phyloP scores from a whole-genome alignment of 2,888 invertebrate species.

The Phytoseiulus persimilis region DNA sequence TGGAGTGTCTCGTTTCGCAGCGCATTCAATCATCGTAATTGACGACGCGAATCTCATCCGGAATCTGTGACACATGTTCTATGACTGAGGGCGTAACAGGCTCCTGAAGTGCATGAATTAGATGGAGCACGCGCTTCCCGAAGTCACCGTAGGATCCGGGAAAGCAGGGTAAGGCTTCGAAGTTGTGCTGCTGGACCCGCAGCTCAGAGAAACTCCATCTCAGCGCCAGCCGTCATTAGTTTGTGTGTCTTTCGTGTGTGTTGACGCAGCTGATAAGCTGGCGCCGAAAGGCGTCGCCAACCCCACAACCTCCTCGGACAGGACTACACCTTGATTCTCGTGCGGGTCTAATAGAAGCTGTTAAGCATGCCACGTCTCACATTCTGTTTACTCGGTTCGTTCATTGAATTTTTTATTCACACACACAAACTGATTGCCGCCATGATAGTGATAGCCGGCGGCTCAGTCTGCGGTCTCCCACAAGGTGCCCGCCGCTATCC shows the following conservation, averaged over 20 bases:
- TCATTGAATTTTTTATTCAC: neutral
- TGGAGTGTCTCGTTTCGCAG: neutral
- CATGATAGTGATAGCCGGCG: neutral
- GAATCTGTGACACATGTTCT: neutral
- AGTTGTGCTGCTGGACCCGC: neutral
- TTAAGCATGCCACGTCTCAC: neutral
- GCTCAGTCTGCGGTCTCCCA: neutral
- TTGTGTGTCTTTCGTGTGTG: neutral
- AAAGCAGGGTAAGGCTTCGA: neutral
- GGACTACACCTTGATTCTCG: neutral
- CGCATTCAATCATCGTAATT: neutral
- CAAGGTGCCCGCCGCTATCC: too few species aligned
- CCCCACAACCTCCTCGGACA: neutral
- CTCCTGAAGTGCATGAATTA: neutral
- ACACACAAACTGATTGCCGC: neutral
- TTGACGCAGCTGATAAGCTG: slow-evolving; percentile 5
- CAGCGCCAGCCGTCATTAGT: neutral
- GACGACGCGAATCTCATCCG: neutral
- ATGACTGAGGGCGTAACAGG: neutral
- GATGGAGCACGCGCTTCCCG: neutral
- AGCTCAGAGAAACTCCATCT: neutral
- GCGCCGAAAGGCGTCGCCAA: neutral
- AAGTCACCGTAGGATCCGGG: neutral
- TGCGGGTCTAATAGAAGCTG: neutral
- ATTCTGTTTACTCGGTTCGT: neutral